Conservation (phyloP, 2,797 vertebrate genomes). For the Todus mexicanus region DNA sequence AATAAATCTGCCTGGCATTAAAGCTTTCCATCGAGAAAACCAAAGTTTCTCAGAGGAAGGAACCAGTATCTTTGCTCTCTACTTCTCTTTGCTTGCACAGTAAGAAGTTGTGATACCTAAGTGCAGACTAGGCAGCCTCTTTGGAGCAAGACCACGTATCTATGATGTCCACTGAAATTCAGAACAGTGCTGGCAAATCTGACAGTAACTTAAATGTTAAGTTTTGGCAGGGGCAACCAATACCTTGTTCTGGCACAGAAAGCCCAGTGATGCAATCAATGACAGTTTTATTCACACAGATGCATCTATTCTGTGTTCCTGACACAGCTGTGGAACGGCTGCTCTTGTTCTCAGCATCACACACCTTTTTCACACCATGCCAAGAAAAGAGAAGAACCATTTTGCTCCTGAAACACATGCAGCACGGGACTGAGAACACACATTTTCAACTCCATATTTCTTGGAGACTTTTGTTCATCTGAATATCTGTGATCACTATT, state of each 20-base stretch:
- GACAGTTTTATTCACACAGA: background rate
- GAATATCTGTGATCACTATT: fast-evolving
- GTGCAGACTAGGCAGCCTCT: fast-evolving
- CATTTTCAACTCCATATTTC: background rate
- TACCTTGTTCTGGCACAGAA: background rate
- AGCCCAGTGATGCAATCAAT: background rate
- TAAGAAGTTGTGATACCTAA: background rate
- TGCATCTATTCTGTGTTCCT: background rate
- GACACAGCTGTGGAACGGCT: fast-evolving
- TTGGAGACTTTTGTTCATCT: background rate
- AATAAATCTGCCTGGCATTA: background rate
- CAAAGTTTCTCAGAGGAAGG: background rate
- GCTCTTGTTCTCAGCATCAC: background rate
- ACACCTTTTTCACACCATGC: background rate
- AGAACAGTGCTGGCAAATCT: background rate
- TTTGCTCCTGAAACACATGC: background rate
- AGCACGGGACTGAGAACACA: background rate
- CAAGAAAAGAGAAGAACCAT: background rate
- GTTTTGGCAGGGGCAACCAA: background rate
- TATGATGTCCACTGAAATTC: background rate
- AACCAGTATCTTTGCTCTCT: background rate
- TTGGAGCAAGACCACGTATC: background rate
- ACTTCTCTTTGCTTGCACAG: background rate
- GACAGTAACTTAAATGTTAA: fast-evolving
- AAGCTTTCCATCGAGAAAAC: background rate